Base-by-base conservation (phyloP, 2,113 vertebrate species). In the Leptosomus discolor region DNA sequence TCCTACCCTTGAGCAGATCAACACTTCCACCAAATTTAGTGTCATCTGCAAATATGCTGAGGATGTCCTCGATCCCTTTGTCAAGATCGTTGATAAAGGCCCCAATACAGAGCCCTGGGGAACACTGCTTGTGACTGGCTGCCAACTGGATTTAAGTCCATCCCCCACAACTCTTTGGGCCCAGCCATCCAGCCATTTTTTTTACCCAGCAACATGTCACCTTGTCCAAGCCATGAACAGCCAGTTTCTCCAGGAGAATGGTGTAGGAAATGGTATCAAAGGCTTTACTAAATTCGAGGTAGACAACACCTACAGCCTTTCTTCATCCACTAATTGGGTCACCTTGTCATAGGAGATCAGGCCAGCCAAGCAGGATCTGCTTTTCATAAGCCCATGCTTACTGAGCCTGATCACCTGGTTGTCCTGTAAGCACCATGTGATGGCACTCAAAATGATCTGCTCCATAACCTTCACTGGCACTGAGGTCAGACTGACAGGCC, bases 391-490 rank as follows among this genome's bases (percentile, higher is more conserved):
- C 3, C 4, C 22, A 3, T 30, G 32, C 18, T 82, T 19, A 9
- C 34, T 63, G 27, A 8, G 20, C 6, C 43, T 64, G 27, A n/a
- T 70, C 7, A 9, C 19, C 34, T 24, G 41, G 21, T 37, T 81
- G 41, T 68, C 20, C 63, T 20, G 3, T 30, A 48, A 2, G 3
- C 57, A 27, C 17, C 45, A 5, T 0, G 0, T 46, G 13, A 24
- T 11, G 21, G 8, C 24, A 32, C 8, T 63, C 26, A 48, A 29
- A 26, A 8, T 7, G 2, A 24, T 41, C 41, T 63, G 21, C 24
- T 74, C 30, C 13, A 7, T 46, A n/a, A 63, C 7, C 11, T 69
- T 92, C 48, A 22, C 37, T 12, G 15, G 37, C 56, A 70, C 26
- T 2, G 6, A 3, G 0, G 1, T 36, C 41, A 63, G 36, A 32